Percentiles rank a stretch among this genome's conserved stretches.
Conservation (phyloP, 2,888 invertebrate species). For the Aphrophora alni region DNA sequence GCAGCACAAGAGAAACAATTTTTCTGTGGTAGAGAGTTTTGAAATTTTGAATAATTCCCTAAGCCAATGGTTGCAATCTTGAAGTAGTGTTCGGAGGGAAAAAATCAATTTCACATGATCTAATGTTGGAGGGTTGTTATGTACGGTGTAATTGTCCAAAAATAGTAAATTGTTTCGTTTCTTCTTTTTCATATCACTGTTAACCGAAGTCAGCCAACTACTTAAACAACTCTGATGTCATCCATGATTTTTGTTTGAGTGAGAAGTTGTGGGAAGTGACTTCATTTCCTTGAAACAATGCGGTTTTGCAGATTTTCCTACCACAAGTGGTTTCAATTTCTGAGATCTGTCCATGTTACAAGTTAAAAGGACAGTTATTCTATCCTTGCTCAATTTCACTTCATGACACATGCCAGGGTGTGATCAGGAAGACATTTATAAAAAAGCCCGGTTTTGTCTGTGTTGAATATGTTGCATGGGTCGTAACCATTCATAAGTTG, state of each 20-base stretch:
- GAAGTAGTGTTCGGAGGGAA: constrained; percentile 31
- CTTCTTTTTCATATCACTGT: constrained; percentile 20
- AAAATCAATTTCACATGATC: constrained; percentile 31
- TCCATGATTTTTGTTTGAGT: constrained; percentile 46
- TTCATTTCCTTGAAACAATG: constrained; percentile 51
- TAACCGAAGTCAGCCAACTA: constrained; percentile 48
- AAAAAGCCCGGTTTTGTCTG: no score
- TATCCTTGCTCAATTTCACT: constrained; percentile 54
- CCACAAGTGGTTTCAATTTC: constrained; percentile 16
- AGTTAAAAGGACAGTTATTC: background rate
- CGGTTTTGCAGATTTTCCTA: constrained; percentile 51
- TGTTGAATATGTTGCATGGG: no score
- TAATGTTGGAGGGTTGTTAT: constrained; percentile 16
- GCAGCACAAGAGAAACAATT: background rate
- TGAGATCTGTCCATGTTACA: background rate
- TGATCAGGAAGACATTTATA: constrained; percentile 47
- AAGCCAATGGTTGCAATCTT: constrained; percentile 14
- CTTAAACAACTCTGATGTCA: no score
- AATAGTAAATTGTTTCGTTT: background rate
- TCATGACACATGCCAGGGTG: constrained; percentile 52
- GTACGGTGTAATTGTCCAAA: constrained; percentile 39
- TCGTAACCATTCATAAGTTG: no score
- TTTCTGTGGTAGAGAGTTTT: background rate
- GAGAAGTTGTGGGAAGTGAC: constrained; percentile 51
- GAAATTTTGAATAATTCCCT: constrained; percentile 39